Conservation (phyloP, 2,888 invertebrate genomes). For the Ctena decussata region DNA sequence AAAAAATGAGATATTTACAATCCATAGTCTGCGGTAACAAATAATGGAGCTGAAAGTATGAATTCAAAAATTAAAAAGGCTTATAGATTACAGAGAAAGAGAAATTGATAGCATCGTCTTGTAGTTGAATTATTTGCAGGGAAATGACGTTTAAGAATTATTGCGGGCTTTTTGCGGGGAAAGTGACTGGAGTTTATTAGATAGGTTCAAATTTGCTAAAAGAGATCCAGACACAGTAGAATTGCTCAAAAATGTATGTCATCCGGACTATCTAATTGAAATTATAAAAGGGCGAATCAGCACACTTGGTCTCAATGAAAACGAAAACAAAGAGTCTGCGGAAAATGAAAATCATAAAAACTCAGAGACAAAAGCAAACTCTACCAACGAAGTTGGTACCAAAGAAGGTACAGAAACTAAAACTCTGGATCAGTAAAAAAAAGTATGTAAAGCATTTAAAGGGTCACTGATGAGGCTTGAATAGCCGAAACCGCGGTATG, state of each 20-base stretch:
- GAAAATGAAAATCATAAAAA: background rate
- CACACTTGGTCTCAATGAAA: background rate
- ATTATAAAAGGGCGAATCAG: background rate
- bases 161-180: constrained; percentile 11
- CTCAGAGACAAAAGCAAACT: too few relatives aligned
- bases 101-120: constrained; percentile 39
- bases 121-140: constrained; percentile 21
- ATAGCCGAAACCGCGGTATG: too few relatives aligned
- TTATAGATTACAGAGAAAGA: constrained; percentile 26
- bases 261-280: constrained; percentile 15
- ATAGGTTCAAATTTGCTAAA: constrained; percentile 1
- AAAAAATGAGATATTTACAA: constrained; percentile 18
- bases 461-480: too few relatives aligned
- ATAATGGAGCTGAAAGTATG: constrained; percentile 28
- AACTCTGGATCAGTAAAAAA: background rate
- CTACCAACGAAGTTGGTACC: too few relatives aligned
- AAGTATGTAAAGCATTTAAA: too few relatives aligned
- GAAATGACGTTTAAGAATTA: constrained; percentile 20
- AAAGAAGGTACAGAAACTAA: background rate
- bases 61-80: constrained; percentile 37
- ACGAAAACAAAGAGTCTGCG: background rate
- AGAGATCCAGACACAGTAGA: constrained; percentile 7
- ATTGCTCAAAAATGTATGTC: constrained; percentile 9
- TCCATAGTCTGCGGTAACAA: constrained; percentile 38
- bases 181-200: background rate